Base-by-base conservation (phyloP, 2,113 vertebrate species). In the Orycteropus afer region DNA sequence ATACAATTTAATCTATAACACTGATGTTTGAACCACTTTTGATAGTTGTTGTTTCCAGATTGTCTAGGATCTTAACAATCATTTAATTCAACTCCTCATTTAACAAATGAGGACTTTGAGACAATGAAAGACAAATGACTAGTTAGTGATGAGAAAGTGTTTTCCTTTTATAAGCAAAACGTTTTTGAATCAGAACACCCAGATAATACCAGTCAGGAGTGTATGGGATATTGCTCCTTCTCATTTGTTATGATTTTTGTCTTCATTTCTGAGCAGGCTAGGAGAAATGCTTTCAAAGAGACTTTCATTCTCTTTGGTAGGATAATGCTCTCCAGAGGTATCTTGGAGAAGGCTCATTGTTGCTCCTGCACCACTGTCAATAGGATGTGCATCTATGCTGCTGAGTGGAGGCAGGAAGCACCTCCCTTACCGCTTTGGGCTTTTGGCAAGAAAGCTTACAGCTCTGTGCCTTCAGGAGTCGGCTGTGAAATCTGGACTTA, bases 211-310 rank as follows among this genome's bases (percentile, higher is more conserved):
- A 67, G 49, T 88, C 87, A 89, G 49, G 27, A 32, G 83, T 91
- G 47, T 11, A 5, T 45, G n/a, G 93, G 88, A 59, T 83, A 49
- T 79, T 86, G 76, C 69, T 76, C 77, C 69, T 94, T 86, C 15
- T 83, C 91, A 86, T 92, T 78, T 97, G 90, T 93, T 95, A 95
- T 10, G 61, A 61, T 81, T 94, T 94, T 90, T 93, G 61, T 88
- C 78, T 88, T 93, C 78, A 49, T 90, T 73, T 94, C 61, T 85
- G 59, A 89, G 78, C 42, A 89, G 77, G 25, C 55, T n/a, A 32
- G 85, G 71, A 78, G 82, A 95, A 96, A 86, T 59, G 34, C 76
- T 96, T 97, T 92, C 85, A 96, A 89, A 96, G 90, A 92, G 85
- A 85, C 90, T 96, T 89, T 89, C 73, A 55, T 78, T 34, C 63